Conservation (phyloP, 2,888 invertebrate species). For the Fabriciana adippe region DNA sequence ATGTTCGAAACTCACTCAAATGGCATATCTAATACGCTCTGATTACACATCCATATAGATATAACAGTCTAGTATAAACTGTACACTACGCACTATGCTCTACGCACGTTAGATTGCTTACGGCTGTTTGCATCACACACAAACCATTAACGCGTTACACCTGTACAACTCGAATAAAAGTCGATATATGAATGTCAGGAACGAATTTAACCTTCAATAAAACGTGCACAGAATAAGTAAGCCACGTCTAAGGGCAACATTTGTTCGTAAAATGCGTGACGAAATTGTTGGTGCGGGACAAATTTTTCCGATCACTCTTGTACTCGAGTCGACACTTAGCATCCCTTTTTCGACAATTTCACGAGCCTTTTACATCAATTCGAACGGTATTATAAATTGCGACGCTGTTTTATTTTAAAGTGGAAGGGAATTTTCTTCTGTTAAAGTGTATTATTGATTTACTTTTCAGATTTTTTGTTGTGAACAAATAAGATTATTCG, state of each 20-base stretch:
- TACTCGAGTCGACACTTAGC: conserved; percentile 75
- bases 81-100: conserved; percentile 1
- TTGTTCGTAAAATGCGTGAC: conserved; percentile 79
- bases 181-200: conserved; percentile 52
- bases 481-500: conserved; percentile 8
- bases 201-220: conserved; percentile 71
- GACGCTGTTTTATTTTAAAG: conserved; percentile 37
- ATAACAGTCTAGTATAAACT: background rate
- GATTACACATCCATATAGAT: too few species aligned
- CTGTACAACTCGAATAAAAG: conserved; percentile 58
- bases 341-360: conserved; percentile 80
- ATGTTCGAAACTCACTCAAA: conserved; percentile 1
- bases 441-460: conserved; percentile 11
- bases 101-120: conserved; percentile 33
- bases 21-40: conserved; percentile 1
- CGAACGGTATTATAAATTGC: conserved; percentile 67
- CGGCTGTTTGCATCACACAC: conserved; percentile 43
- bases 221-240: conserved; percentile 77
- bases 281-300: conserved; percentile 70
- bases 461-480: conserved; percentile 4
- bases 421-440: conserved; percentile 20
- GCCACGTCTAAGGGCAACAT: conserved; percentile 74
- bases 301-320: conserved; percentile 72
- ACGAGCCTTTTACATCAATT: conserved; percentile 79
- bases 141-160: conserved; percentile 55